These are phyloP conservation scores for Anseranas semipalmata DNA, from an alignment of 2,113 vertebrate genomes.

Conservation along the genomic window DNA sequence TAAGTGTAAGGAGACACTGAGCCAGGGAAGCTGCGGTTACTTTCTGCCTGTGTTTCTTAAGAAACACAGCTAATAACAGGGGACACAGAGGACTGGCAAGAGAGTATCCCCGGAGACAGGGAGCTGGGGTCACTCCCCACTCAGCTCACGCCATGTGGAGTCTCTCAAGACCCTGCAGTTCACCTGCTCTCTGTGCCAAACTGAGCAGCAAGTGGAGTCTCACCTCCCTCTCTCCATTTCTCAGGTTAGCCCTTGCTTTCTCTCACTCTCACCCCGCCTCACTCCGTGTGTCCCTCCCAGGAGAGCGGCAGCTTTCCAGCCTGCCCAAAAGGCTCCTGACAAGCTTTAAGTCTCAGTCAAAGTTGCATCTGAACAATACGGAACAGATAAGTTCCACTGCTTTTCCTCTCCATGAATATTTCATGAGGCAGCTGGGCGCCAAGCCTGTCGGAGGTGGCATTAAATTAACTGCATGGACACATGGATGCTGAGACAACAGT, in stretches of 20 bases:
- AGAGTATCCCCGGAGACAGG: background rate
- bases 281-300: background rate
- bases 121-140: background rate
- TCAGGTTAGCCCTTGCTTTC: background rate
- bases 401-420: slow-evolving; percentile 3
- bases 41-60: background rate
- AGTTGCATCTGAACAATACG: background rate
- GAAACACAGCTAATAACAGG: accelerated
- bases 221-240: background rate
- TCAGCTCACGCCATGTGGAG: accelerated
- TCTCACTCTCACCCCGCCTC: accelerated
- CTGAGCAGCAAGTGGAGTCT: background rate
- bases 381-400: background rate
- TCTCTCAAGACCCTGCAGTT: background rate
- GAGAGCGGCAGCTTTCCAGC: background rate
- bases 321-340: background rate
- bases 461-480: background rate
- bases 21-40: background rate
- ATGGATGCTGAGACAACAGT: background rate
- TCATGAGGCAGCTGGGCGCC: background rate
- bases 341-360: background rate
- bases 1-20: background rate
- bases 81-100: background rate
- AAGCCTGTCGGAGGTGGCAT: background rate
- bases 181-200: background rate